A percentile compares a stretch with the other conserved stretches of the same genome.
Conservation (phyloP, 2,888 invertebrate species). For the Stictocephala bisonia region DNA sequence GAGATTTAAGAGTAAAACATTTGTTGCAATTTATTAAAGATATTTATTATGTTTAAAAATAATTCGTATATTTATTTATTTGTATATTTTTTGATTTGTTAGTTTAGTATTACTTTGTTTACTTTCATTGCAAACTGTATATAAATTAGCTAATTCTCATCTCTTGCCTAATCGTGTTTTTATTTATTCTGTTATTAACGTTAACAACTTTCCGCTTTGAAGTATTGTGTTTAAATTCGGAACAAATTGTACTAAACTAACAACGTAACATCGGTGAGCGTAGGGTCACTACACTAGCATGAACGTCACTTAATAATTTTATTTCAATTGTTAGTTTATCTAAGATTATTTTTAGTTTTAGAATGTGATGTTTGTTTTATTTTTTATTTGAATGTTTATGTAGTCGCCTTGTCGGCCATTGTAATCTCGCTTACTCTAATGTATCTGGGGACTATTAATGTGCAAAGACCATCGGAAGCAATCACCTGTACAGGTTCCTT, state of each 20-base stretch:
- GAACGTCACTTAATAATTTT: conserved; percentile 37
- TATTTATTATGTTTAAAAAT: conserved; percentile 38
- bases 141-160: conserved; percentile 31
- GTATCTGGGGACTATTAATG: conserved; percentile 31
- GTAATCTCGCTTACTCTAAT: conserved; percentile 35
- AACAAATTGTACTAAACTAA: conserved; percentile 21
- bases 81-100: conserved; percentile 28
- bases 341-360: conserved; percentile 37
- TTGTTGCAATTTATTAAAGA: conserved; percentile 39
- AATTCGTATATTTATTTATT: conserved; percentile 39
- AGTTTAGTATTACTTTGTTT: conserved; percentile 34
- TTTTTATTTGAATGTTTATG: conserved; percentile 42
- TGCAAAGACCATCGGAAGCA: conserved; percentile 36
- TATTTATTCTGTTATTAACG: conserved; percentile 29
- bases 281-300: conserved; percentile 37
- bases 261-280: conserved; percentile 25
- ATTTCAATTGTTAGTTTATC: conserved; percentile 37
- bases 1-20: background rate
- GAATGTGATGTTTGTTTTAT: conserved; percentile 42
- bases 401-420: conserved; percentile 34
- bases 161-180: conserved; percentile 36
- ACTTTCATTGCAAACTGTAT: conserved; percentile 20
- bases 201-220: conserved; percentile 22
- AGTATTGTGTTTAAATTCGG: conserved; percentile 11
- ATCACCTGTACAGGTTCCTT: conserved; percentile 48